Percentiles rank a stretch among this genome's conserved stretches.
These are phyloP conservation scores for Columba guinea DNA, from an alignment of 2,797 vertebrate genomes.

Conservation along the genomic window DNA sequence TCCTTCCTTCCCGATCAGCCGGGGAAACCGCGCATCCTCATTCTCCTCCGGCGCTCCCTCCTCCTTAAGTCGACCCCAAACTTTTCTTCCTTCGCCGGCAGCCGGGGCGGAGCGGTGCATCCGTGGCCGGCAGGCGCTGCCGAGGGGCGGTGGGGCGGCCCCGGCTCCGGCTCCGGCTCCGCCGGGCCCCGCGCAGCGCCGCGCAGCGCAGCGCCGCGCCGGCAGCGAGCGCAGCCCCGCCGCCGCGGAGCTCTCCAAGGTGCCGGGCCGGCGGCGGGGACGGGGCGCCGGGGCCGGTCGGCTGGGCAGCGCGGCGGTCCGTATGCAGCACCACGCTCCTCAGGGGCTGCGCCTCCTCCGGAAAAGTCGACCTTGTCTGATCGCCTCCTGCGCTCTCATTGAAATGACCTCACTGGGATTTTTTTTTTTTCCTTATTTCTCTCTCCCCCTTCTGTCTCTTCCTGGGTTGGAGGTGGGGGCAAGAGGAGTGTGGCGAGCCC, in stretches of 20 bases:
- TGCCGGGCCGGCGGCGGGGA: slow-evolving; percentile 18
- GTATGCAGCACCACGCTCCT: slow-evolving; percentile 55
- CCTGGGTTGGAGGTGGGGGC: not conserved
- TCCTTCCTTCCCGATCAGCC: slow-evolving; percentile 85
- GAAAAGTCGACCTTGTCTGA: slow-evolving; percentile 70
- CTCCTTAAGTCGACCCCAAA: slow-evolving; percentile 64
- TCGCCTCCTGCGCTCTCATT: slow-evolving; percentile 72
- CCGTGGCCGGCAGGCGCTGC: slow-evolving; percentile 17
- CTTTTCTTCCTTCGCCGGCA: slow-evolving; percentile 70
- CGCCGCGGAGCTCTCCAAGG: slow-evolving; percentile 73
- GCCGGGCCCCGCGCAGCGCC: not conserved
- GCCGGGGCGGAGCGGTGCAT: slow-evolving; percentile 47
- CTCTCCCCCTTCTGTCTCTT: not conserved
- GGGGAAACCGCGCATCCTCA: slow-evolving; percentile 70
- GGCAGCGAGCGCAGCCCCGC: not conserved
- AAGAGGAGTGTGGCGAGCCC: not conserved
- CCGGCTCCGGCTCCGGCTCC: not conserved
- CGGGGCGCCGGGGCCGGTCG: slow-evolving; percentile 47
- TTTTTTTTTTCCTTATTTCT: not conserved
- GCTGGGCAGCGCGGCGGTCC: not conserved
- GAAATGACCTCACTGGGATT: slow-evolving; percentile 72
- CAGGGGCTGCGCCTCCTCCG: slow-evolving; percentile 40
- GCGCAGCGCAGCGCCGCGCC: not conserved
- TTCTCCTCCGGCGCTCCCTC: slow-evolving; percentile 29
- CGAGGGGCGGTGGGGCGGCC: not conserved